Evolutionary conservation across 2,113 vertebrate genomes (phyloP), one percentile per base, ranked within the genome.

Genomic region (Egretta garzetta): DNA sequence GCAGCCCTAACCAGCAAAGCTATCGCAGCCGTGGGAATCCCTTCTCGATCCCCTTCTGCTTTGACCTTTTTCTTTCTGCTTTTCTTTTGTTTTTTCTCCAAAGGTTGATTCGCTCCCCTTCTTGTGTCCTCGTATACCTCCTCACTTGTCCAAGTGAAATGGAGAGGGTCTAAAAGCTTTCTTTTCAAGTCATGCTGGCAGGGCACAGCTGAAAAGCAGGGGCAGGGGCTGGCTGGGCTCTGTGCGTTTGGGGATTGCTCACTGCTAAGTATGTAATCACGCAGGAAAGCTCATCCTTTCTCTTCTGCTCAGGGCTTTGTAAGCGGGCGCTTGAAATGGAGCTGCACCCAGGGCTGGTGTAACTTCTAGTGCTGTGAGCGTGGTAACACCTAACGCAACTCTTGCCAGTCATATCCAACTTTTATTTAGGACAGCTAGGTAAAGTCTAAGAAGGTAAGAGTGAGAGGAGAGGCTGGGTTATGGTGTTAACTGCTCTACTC

Each of bases 391-490:
- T 41, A 41, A 35, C 28, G 30, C 35, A 56, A 7, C 28, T 67
- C 73, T 41, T 79, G 20, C 39, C 32, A 70, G 52, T 50, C 37
- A 81, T 32, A 8, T 35, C 26, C 5, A 56, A 35, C 37, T 86
- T 75, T 60, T 71, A 62, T 79, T 94, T 62, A 86, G 64, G 64
- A 43, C 52, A 87, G 60, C n/a, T 20, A 55, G 87, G 60, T 71
- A 15, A 87, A 55, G 41, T 28, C 60, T 41, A 67, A 80, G 68
- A 66, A 70, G 49, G 33, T 41, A 45, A 43, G 27, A 66, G 73
- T 30, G 63, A 58, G 84, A 89, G 37, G 35, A 72, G 49, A 56
- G 33, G 32, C 1, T 58, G 64, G 59, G 43, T 28, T 33, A 11
- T 22, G 27, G 35, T 86, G 59, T 37, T n/a, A 88, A 37, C 39